Evolutionary conservation across 2,113 vertebrate species (phyloP).

Genomic region (Maccullochella peelii): DNA sequence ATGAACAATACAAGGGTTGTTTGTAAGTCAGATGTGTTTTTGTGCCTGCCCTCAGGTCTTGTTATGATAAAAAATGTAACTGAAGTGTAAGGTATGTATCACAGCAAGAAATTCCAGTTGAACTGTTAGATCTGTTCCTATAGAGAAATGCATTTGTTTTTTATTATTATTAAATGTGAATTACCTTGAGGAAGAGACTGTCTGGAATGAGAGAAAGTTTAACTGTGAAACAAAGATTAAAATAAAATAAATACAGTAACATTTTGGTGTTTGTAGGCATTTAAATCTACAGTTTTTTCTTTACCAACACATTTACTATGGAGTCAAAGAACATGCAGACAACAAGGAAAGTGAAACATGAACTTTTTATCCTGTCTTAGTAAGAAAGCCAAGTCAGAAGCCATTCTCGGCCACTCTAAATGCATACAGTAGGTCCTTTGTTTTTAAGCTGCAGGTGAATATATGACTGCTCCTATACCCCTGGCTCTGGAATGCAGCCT

Average conservation of each 20-base stretch:
- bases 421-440: too few relatives aligned
- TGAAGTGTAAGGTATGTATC: not conserved
- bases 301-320: too few relatives aligned
- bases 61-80: not conserved
- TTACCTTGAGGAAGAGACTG: not conserved
- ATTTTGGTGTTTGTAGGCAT: not conserved
- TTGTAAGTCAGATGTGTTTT: not conserved
- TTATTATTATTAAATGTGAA: not conserved
- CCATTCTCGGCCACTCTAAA: too few relatives aligned
- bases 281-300: not conserved
- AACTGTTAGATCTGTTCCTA: not conserved
- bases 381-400: too few relatives aligned
- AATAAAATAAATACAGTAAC: not conserved
- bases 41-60: too few relatives aligned
- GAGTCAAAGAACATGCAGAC: too few relatives aligned
- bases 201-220: not conserved
- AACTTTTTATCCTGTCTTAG: too few relatives aligned
- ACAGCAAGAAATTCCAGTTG: not conserved
- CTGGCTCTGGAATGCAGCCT: too few relatives aligned
- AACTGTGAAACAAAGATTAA: not conserved
- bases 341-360: too few relatives aligned
- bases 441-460: too few relatives aligned
- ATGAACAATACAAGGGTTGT: not conserved
- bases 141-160: not conserved
- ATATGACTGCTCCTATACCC: too few relatives aligned